These are phyloP conservation scores for Macropis europaea DNA, from an alignment of 2,888 invertebrate species.

Conservation along the genomic window DNA sequence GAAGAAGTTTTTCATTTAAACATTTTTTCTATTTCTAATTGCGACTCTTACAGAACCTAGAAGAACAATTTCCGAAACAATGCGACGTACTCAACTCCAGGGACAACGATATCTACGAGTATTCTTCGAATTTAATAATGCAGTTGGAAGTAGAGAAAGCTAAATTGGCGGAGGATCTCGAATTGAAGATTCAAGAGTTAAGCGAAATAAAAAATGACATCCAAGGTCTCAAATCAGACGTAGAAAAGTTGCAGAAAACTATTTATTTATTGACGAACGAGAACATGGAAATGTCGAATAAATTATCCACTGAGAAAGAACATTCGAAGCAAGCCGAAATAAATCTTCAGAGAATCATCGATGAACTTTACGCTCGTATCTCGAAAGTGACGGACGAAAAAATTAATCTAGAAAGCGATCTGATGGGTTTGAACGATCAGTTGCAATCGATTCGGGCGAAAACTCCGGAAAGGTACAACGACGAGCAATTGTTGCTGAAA, in stretches of 20 bases:
- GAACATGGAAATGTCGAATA: conserved; percentile 69
- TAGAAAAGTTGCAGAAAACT: conserved; percentile 68
- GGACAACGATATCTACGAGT: not conserved
- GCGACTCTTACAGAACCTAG: no score
- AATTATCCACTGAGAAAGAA: conserved; percentile 63
- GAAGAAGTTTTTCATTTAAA: no score
- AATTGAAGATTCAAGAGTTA: conserved; percentile 66
- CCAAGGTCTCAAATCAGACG: conserved; percentile 65
- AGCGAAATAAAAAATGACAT: conserved; percentile 71
- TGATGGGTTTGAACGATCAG: conserved; percentile 49
- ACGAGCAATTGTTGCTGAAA: conserved; percentile 48
- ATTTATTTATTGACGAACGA: conserved; percentile 69
- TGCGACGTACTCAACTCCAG: not conserved
- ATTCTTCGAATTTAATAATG: conserved; percentile 8
- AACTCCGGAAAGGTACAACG: conserved; percentile 30
- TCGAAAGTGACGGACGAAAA: conserved; percentile 62
- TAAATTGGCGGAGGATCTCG: conserved; percentile 61
- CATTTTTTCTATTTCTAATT: no score
- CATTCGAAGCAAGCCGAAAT: conserved; percentile 6
- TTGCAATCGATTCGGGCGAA: conserved; percentile 40
- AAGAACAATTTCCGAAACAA: not conserved
- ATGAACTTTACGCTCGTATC: conserved; percentile 60
- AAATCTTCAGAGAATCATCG: conserved; percentile 54
- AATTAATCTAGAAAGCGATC: conserved; percentile 49
- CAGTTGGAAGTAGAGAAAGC: conserved; percentile 62